Percentiles rank a stretch among this genome's conserved stretches.
Evolutionary conservation across 2,888 invertebrate species (phyloP).

Genomic region (Luffia ferchaultella): DNA sequence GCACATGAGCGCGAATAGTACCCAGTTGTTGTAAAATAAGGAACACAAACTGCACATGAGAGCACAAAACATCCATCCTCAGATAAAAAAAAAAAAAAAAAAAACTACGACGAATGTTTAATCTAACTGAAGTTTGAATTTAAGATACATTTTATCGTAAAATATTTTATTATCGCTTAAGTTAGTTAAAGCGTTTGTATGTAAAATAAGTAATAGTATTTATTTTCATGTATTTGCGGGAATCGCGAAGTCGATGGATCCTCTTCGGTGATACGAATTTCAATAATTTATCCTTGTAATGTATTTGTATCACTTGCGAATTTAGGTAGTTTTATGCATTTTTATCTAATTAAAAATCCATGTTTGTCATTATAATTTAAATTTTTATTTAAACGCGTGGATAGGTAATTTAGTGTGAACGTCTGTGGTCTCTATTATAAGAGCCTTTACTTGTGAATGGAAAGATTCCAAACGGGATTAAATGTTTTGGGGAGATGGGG

Average conservation of each 20-base stretch:
- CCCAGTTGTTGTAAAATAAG: neutral
- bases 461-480: conserved; percentile 60
- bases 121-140: conserved; percentile 63
- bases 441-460: conserved; percentile 34
- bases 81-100: conserved; percentile 30
- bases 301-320: neutral
- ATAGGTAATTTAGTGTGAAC: conserved; percentile 46
- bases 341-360: neutral
- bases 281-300: neutral
- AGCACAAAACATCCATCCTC: conserved; percentile 66
- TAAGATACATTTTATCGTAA: conserved; percentile 65
- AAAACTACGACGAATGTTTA: conserved; percentile 53
- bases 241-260: neutral
- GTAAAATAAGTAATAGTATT: conserved; percentile 57
- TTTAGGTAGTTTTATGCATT: neutral
- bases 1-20: neutral
- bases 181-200: conserved; percentile 61
- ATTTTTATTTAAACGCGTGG: conserved; percentile 26
- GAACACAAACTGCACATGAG: conserved; percentile 38
- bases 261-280: neutral
- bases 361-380: neutral
- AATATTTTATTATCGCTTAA: conserved; percentile 62
- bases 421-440: conserved; percentile 55
- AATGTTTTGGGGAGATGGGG: conserved; percentile 29
- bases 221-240: conserved; percentile 54